Conservation (phyloP, 1,140 invertebrate species). For the Neotoxoptera formosana region DNA sequence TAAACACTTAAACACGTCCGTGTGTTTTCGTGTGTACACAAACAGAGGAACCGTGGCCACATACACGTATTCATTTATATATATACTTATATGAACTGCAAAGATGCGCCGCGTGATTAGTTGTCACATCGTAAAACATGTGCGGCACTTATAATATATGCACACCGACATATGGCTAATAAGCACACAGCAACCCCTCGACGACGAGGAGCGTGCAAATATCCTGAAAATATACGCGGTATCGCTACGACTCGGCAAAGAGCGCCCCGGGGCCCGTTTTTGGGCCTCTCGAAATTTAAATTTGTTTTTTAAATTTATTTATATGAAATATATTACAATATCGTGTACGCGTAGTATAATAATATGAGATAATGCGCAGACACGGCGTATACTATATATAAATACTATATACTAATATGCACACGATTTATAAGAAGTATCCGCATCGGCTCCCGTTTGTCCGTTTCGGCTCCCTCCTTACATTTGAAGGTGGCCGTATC, state of each 20-base stretch:
- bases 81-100: not conserved
- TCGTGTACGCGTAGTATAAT: no score
- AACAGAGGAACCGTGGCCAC: not conserved
- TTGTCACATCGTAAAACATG: constrained; percentile 28
- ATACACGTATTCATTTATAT: no score
- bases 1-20: constrained; percentile 51
- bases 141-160: constrained; percentile 6
- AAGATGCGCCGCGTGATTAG: constrained; percentile 37
- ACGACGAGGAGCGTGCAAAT: not conserved
- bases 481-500: no score
- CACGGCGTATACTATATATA: no score
- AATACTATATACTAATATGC: no score
- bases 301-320: not conserved
- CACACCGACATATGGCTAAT: constrained; percentile 30
- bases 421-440: no score
- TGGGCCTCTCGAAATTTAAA: not conserved
- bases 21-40: constrained; percentile 27
- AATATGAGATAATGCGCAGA: no score
- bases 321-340: no score
- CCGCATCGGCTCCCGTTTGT: no score
- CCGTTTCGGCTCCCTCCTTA: no score
- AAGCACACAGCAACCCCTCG: constrained; percentile 27
- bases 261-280: not conserved
- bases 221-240: not conserved
- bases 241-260: not conserved